Evolutionary conservation across 64 coral and sea anemone genomes (phyloP).

Genomic region (Actinia equina): DNA sequence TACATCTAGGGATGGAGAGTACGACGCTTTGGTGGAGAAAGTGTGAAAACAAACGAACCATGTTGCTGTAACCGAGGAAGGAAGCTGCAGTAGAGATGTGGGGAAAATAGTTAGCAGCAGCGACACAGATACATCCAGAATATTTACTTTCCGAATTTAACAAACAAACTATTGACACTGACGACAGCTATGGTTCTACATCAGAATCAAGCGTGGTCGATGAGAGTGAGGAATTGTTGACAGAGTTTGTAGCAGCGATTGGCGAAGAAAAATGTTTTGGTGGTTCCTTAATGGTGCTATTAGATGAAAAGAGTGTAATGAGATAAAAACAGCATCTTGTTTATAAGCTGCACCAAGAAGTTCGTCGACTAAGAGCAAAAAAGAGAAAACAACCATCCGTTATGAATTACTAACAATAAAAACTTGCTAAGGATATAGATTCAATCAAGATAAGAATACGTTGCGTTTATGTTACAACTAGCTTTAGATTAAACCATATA

Average conservation of each 20-base stretch:
- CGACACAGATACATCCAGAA: not conserved
- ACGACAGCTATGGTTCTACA: too few species aligned
- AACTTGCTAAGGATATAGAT: too few species aligned
- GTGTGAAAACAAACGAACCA: not conserved
- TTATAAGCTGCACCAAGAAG: slow-evolving; percentile 13
- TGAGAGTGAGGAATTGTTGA: not conserved
- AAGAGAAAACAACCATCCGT: not conserved
- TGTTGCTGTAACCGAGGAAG: not conserved
- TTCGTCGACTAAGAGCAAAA: not conserved
- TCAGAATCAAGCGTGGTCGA: too few species aligned
- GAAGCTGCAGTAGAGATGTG: not conserved
- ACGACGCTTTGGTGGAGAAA: not conserved
- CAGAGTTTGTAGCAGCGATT: not conserved
- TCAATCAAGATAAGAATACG: too few species aligned
- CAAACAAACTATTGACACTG: too few species aligned
- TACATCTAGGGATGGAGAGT: not conserved
- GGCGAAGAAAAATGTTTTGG: not conserved
- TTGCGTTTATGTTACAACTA: too few species aligned
- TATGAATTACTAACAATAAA: too few species aligned
- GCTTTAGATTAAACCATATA: too few species aligned
- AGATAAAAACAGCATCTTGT: slow-evolving; percentile 17
- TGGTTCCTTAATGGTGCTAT: slow-evolving; percentile 2
- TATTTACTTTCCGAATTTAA: not conserved
- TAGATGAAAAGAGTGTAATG: not conserved
- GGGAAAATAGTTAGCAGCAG: not conserved